Evolutionary conservation across 2,113 vertebrate species (phyloP), one percentile per base, ranked within the genome.

Genomic region (Nerophis lumbriciformis): DNA sequence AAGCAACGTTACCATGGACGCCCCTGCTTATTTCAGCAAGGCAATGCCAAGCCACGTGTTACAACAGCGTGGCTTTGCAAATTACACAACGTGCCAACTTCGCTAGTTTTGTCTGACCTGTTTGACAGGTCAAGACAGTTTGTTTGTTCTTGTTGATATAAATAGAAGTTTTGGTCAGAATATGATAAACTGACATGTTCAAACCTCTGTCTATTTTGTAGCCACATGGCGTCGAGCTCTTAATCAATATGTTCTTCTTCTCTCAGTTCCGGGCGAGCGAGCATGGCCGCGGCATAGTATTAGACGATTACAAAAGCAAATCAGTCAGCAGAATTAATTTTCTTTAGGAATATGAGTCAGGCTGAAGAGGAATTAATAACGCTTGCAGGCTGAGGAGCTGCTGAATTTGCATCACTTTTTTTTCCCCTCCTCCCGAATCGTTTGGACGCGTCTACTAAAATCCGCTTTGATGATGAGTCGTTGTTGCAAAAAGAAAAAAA

Each of bases 301-400:
- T 80, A 83, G 85, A 65, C 85, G 88, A 89, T 87, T 90, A 90
- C 83, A 89, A 88, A 90, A 90, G 84, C 79, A 89, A 89, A 89
- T 90, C 87, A 88, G 83, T 88, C 80, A 77, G 82, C 75, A 84
- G 85, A 88, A 90, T 90, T 82, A 74, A 87, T 90, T 85, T 86
- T 82, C 82, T 78, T 78, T 74, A 82, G 81, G 86, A 88, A 90
- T 84, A 80, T 77, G 79, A 84, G 76, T 78, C 71, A 68, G 71
- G 74, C 71, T 72, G 69, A 49, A 83, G 71, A 75, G 76, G 84
- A 85, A 87, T 87, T 83, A 88, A 85, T 84, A 82, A 72, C 80
- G 66, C 55, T 71, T 57, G 68, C 56, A 8, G 57, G 71, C 75
- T 63, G 71, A 68, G 57, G 59, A 66, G 65, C 60, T 51, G 71